phyloP scores from a whole-genome alignment of 2,888 invertebrate genomes.

The Brachycybe producta region DNA sequence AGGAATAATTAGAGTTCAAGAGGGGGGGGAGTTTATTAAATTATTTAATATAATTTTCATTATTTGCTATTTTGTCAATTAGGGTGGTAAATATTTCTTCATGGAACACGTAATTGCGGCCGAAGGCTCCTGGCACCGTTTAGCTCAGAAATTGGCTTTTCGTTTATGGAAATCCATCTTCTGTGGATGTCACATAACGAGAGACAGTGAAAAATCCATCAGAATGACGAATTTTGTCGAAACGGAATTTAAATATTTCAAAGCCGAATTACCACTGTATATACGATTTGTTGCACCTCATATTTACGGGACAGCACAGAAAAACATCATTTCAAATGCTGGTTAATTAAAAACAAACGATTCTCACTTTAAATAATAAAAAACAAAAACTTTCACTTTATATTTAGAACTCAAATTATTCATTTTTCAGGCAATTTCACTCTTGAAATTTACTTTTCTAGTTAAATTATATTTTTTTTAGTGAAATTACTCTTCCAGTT shows the following conservation, averaged over 20 bases:
- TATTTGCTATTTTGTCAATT: neutral
- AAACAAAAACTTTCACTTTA: too few relatives aligned
- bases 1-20: too few relatives aligned
- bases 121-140: neutral
- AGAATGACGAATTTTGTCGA: neutral
- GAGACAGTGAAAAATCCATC: neutral
- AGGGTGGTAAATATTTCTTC: conserved; percentile 14
- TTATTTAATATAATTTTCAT: neutral
- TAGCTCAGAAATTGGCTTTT: neutral
- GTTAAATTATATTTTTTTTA: too few relatives aligned
- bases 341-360: too few relatives aligned
- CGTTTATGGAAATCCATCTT: neutral
- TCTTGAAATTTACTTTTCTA: too few relatives aligned
- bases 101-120: conserved; percentile 5
- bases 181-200: neutral
- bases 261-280: neutral
- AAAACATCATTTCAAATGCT: too few relatives aligned
- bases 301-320: conserved; percentile 2
- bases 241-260: neutral
- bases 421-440: too few relatives aligned
- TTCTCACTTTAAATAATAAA: too few relatives aligned
- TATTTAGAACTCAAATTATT: too few relatives aligned
- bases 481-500: too few relatives aligned
- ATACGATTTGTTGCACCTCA: neutral
- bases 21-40: too few relatives aligned